Conservation (phyloP, 2,888 invertebrate species). For the Acanthacorydalis orientalis region DNA sequence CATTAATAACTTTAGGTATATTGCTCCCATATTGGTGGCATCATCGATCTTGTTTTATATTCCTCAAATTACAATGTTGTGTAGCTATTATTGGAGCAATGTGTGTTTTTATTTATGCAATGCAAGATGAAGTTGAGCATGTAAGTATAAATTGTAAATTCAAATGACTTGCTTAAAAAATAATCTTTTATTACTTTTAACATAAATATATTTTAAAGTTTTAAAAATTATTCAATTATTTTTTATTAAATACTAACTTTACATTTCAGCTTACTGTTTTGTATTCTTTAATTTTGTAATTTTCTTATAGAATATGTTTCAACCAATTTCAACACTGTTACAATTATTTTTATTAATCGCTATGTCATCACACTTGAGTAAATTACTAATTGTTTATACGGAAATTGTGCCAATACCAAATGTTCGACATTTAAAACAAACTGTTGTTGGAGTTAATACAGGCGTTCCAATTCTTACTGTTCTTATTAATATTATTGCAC, state of each 20-base stretch:
- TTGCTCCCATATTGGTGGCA: slow-evolving; percentile 31
- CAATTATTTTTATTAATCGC: slow-evolving; percentile 48
- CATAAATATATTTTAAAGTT: neutral
- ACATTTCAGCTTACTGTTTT: neutral
- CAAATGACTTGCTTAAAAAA: neutral
- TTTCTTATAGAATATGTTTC: slow-evolving; percentile 35
- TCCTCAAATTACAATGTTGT: slow-evolving; percentile 52
- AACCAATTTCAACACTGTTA: slow-evolving; percentile 39
- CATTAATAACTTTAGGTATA: slow-evolving; percentile 28
- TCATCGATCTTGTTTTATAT: slow-evolving; percentile 37
- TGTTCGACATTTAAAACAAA: slow-evolving; percentile 36
- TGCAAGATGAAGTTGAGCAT: slow-evolving; percentile 28
- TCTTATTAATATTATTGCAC: slow-evolving; percentile 47
- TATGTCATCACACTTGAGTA: slow-evolving; percentile 53
- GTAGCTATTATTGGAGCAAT: slow-evolving; percentile 53
- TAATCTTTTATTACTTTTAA: neutral
- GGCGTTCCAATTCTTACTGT: slow-evolving; percentile 51
- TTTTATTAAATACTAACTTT: neutral
- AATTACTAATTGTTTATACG: slow-evolving; percentile 50
- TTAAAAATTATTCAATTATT: neutral
- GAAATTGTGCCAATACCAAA: slow-evolving; percentile 43
- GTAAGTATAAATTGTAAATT: slow-evolving; percentile 16
- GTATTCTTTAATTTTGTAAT: slow-evolving; percentile 4
- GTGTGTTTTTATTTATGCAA: slow-evolving; percentile 36
- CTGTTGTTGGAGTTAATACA: slow-evolving; percentile 49